phyloP scores from a whole-genome alignment of 2,113 vertebrate genomes.

The Ceyx margarethae region DNA sequence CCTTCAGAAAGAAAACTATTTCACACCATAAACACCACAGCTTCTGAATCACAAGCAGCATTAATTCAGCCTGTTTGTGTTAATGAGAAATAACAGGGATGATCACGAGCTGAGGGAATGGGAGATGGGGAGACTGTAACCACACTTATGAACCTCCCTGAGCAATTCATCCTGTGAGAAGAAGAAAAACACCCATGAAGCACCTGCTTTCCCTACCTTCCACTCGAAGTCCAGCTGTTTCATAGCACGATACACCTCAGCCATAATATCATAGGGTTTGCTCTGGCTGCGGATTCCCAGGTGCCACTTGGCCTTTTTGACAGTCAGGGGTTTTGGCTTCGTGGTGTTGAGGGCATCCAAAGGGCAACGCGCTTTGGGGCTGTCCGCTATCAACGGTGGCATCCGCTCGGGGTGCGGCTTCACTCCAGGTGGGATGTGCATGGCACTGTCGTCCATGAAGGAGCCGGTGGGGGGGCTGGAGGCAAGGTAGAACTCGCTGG shows the following conservation, averaged over 20 bases:
- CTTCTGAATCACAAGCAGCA: not conserved
- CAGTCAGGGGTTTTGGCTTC: slow-evolving; percentile 89
- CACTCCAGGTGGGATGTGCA: slow-evolving; percentile 89
- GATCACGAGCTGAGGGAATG: not conserved
- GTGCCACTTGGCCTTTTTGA: slow-evolving; percentile 99
- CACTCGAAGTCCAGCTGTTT: slow-evolving; percentile 94
- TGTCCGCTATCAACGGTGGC: slow-evolving; percentile 93
- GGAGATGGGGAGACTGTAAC: not conserved
- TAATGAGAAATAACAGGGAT: not conserved
- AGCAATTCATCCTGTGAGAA: not conserved
- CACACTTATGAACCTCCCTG: not conserved
- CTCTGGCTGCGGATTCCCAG: slow-evolving; percentile 98
- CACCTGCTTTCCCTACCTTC: slow-evolving; percentile 83
- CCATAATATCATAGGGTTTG: slow-evolving; percentile 96
- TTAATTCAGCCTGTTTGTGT: not conserved
- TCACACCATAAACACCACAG: not conserved
- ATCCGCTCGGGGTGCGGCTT: slow-evolving; percentile 95
- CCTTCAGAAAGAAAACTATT: not conserved
- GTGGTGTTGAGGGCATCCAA: slow-evolving; percentile 98
- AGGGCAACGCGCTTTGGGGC: slow-evolving; percentile 91
- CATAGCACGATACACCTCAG: slow-evolving; percentile 97
- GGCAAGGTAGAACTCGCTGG: slow-evolving; percentile 98
- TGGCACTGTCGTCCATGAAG: slow-evolving; percentile 90
- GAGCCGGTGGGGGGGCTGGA: slow-evolving; percentile 94
- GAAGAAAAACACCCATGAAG: not conserved